Evolutionary conservation across 2,888 invertebrate genomes (phyloP).

Genomic region (Stenchaetothrips biformis): DNA sequence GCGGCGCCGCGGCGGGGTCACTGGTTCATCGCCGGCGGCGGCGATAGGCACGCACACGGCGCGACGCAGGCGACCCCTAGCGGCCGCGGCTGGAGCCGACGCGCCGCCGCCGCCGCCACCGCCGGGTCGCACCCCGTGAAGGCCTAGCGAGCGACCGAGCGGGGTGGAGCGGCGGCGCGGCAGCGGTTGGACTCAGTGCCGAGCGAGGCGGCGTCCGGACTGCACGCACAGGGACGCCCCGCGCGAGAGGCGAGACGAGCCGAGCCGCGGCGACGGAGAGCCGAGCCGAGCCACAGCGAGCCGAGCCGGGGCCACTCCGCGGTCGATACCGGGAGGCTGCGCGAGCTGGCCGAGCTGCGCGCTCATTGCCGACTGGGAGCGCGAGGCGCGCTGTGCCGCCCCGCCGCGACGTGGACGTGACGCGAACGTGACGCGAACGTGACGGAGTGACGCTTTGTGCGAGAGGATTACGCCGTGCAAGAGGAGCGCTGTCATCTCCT

Average conservation of each 20-base stretch:
- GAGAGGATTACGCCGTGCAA: background rate
- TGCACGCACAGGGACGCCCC: background rate
- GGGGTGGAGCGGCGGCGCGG: background rate
- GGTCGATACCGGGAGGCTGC: background rate
- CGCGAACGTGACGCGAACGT: background rate
- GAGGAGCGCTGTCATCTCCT: background rate
- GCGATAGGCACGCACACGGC: background rate
- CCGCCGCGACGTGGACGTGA: too few relatives aligned
- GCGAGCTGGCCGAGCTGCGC: background rate
- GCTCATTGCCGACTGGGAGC: background rate
- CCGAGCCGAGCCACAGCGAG: background rate
- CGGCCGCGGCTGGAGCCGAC: constrained; percentile 1
- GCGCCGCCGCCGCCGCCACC: background rate
- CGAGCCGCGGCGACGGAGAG: background rate
- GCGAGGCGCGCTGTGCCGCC: background rate
- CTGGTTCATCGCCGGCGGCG: constrained; percentile 1
- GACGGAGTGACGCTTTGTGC: background rate
- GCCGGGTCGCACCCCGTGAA: too few relatives aligned
- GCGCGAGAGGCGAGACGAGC: background rate
- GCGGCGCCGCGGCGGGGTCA: background rate
- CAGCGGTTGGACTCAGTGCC: background rate
- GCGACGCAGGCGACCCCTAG: background rate
- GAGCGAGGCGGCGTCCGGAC: background rate
- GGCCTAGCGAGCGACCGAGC: too few relatives aligned
- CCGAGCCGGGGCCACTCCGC: background rate